phyloP scores from a whole-genome alignment of 23 tunicate genomes.

The Styela clava region DNA sequence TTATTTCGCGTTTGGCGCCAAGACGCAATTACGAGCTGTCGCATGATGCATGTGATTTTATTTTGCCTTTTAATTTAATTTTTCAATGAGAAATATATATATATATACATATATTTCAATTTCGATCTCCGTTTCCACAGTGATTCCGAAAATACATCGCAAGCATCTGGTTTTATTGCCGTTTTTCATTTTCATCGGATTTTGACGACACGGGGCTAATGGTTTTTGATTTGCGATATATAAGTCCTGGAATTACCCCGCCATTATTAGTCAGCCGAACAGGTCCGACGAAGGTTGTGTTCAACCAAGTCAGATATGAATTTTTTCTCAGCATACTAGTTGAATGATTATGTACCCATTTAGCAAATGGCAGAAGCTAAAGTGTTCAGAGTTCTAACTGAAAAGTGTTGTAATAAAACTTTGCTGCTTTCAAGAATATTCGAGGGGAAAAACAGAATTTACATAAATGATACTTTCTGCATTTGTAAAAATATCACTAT shows the following conservation, averaged over 20 bases:
- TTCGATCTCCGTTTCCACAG: neutral
- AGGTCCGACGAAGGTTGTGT: too few species aligned
- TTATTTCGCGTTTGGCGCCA: constrained; percentile 22
- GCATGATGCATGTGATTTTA: neutral
- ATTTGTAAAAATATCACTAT: too few species aligned
- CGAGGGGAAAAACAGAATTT: too few species aligned
- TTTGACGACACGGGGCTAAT: neutral
- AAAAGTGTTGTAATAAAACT: too few species aligned
- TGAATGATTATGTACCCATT: too few species aligned
- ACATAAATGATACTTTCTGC: too few species aligned
- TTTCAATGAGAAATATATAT: neutral
- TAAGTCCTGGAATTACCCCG: neutral
- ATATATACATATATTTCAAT: too few species aligned
- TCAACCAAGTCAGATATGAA: too few species aligned
- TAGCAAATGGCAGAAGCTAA: too few species aligned
- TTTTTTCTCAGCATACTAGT: too few species aligned
- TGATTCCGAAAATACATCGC: neutral
- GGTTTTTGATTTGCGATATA: neutral
- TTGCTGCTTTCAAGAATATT: too few species aligned
- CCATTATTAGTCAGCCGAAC: neutral
- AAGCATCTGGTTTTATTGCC: neutral
- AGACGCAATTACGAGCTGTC: constrained; percentile 1
- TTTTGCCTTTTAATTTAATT: neutral
- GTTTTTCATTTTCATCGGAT: neutral
- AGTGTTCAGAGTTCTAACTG: too few species aligned